phyloP scores from a whole-genome alignment of 2,888 invertebrate species.

The Matsumyia berberina region DNA sequence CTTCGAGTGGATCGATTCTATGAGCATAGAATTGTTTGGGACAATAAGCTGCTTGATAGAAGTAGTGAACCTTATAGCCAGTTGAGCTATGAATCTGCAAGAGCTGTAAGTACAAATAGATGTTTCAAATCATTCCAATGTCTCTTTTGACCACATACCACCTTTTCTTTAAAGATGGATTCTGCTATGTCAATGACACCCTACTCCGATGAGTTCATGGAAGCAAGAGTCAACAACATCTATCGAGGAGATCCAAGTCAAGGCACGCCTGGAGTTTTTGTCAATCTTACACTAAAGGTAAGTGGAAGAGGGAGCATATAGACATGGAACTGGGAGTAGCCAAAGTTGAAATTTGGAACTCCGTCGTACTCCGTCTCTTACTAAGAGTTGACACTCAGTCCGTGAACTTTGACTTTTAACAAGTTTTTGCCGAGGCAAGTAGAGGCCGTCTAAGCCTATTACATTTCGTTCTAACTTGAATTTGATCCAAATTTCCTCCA shows the following conservation, averaged over 20 bases:
- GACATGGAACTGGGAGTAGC: too few species aligned
- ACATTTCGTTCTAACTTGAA: too few species aligned
- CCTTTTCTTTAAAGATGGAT: conserved; percentile 88
- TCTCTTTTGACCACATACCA: background rate
- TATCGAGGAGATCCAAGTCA: conserved; percentile 89
- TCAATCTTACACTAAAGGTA: conserved; percentile 92
- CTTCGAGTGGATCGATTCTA: conserved; percentile 93
- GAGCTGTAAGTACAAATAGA: conserved; percentile 89
- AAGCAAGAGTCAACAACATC: conserved; percentile 91
- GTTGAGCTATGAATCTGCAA: conserved; percentile 92
- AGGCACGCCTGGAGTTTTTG: conserved; percentile 91
- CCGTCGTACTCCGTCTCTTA: too few species aligned
- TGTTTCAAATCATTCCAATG: too few species aligned
- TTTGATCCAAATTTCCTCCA: too few species aligned
- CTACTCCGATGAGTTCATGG: conserved; percentile 94
- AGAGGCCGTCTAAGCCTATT: too few species aligned
- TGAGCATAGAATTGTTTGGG: conserved; percentile 92
- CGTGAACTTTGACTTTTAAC: too few species aligned
- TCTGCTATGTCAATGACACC: conserved; percentile 97
- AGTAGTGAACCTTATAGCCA: conserved; percentile 93
- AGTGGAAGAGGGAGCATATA: conserved; percentile 72
- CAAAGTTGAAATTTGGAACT: too few species aligned
- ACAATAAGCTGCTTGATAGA: conserved; percentile 89
- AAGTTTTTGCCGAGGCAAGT: too few species aligned
- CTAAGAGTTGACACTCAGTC: too few species aligned